Base-by-base conservation (phyloP, 2,888 invertebrate species). In the Andrena minutula region DNA sequence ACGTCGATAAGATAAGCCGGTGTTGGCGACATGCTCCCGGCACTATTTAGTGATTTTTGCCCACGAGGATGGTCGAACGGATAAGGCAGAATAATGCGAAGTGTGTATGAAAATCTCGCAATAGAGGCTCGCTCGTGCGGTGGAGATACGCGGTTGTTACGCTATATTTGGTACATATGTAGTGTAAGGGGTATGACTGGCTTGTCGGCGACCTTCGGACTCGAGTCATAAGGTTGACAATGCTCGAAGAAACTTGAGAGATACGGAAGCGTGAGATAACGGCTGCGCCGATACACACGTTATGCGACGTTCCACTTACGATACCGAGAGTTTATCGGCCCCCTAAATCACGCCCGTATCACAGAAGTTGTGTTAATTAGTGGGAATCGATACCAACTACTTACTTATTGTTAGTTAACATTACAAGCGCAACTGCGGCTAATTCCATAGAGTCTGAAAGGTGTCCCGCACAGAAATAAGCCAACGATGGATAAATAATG, bases 121-220 rank as follows among this genome's bases (percentile, higher is more conserved):
- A 79, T 65, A 73, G 20, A 68, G 65, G 56, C 64, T 20, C 5
- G 56, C 64, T 20, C 5, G 69, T 30, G 60, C 58, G 53, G 10
- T 61, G 20, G 68, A 73, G 73, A 68, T 63, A 63, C 35, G 26
- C n/a, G 7, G 7, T 4, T 58, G 10, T 53, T 56, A 5, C 35
- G 12, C 35, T 41, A 41, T 41, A 41, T 16, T 41, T 41, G 5
- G 16, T 41, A 41, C 16, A 41, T 41, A 41, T 12, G 35, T 4
- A 28, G 28, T 28, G 32, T 20, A 3, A 41, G 4, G 4, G n/a
- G 71, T 0, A 7, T 28, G 49, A n/a, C 1, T 12, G 65, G 47
- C 32, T 30, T 69, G 2, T n/a, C 10, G 10, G 6, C 75, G 82
- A 87, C 87, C 88, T 87, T 88, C 87, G 88, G 76, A 86, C 87